phyloP scores from a whole-genome alignment of 2,797 vertebrate genomes.

The Coregonus suidteri region DNA sequence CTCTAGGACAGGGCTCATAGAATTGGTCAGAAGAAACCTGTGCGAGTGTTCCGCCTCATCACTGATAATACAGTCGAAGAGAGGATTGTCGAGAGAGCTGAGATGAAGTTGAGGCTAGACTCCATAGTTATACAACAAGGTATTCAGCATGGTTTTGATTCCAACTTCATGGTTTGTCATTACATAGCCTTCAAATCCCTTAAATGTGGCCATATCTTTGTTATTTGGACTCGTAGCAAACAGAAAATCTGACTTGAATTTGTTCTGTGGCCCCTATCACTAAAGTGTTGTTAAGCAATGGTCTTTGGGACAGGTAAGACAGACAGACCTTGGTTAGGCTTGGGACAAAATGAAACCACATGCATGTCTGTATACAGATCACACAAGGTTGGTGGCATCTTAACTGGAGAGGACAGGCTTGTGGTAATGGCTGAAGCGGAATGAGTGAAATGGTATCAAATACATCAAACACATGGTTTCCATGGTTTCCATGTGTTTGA shows the following conservation, averaged over 20 bases:
- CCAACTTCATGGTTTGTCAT: background rate
- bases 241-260: background rate
- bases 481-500: too few species aligned
- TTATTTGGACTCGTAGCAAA: too few species aligned
- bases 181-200: background rate
- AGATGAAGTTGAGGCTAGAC: constrained; percentile 88
- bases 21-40: constrained; percentile 88
- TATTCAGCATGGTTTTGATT: constrained; percentile 38
- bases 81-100: constrained; percentile 86
- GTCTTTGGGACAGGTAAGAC: background rate
- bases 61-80: constrained; percentile 89
- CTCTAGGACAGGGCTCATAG: constrained; percentile 83
- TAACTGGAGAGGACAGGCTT: too few species aligned
- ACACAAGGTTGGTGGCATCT: background rate
- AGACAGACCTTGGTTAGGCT: background rate
- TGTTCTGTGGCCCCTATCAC: background rate
- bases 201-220: background rate
- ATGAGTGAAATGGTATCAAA: too few species aligned
- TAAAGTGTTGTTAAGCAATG: background rate
- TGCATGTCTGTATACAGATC: background rate
- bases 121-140: constrained; percentile 93
- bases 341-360: background rate
- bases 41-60: constrained; percentile 85
- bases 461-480: too few species aligned
- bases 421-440: too few species aligned